phyloP scores from a whole-genome alignment of 1,140 invertebrate genomes.

The Argopecten irradians region DNA sequence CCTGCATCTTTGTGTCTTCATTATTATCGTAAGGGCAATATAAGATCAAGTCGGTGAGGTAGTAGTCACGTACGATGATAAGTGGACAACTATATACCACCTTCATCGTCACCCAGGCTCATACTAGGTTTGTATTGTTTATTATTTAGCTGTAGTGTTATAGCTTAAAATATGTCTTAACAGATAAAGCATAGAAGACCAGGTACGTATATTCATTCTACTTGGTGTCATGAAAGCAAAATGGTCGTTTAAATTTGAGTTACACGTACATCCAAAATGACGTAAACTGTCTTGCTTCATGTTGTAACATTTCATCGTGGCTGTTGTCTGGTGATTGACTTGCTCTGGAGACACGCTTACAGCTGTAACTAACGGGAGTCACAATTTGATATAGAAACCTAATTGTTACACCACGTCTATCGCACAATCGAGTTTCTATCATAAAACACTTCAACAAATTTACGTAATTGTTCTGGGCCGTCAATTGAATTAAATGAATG shows the following conservation, averaged over 20 bases:
- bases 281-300: neutral
- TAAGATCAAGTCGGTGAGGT: too few relatives aligned
- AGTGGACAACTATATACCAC: neutral
- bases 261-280: neutral
- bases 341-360: neutral
- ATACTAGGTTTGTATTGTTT: neutral
- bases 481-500: neutral
- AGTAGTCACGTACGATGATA: too few relatives aligned
- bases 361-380: neutral
- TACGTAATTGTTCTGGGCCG: neutral
- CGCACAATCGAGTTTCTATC: neutral
- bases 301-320: neutral
- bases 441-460: neutral
- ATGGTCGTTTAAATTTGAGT: neutral
- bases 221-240: neutral
- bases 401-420: neutral
- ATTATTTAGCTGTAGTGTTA: neutral
- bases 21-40: too few relatives aligned
- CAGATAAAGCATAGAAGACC: too few relatives aligned
- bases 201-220: too few relatives aligned
- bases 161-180: too few relatives aligned
- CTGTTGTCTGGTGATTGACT: neutral
- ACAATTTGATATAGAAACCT: neutral
- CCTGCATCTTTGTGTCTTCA: neutral
- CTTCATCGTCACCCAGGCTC: neutral